Conservation (phyloP, 2,888 invertebrate species). For the Lasius fuliginosus region DNA sequence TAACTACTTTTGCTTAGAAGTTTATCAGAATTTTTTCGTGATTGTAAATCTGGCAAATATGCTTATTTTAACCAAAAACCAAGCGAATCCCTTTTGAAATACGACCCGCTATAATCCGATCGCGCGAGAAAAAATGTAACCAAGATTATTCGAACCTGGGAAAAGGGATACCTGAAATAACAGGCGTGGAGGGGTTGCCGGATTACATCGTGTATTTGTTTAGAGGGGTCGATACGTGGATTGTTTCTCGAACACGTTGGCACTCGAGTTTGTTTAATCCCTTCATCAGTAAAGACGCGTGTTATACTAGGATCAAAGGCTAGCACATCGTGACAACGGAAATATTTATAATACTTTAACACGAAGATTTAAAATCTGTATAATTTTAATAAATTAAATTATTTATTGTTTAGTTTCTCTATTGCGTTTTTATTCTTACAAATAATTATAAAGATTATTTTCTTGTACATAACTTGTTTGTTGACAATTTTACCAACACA, state of each 20-base stretch:
- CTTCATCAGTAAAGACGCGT: conserved; percentile 13
- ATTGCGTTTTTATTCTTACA: not conserved
- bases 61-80: conserved; percentile 9
- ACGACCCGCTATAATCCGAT: conserved; percentile 62
- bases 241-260: conserved; percentile 65
- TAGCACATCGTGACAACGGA: not conserved
- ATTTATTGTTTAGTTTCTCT: not conserved
- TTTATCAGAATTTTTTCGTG: not conserved
- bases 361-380: not conserved
- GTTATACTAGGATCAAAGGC: conserved; percentile 18
- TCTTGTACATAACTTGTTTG: not conserved
- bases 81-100: conserved; percentile 58
- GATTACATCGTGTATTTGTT: conserved; percentile 78
- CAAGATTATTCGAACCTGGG: conserved; percentile 60
- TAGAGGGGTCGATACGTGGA: conserved; percentile 67
- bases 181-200: conserved; percentile 71
- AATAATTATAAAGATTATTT: not conserved
- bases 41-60: conserved; percentile 17
- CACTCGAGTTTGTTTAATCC: conserved; percentile 32
- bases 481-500: not conserved
- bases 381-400: not conserved
- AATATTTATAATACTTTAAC: not conserved
- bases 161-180: conserved; percentile 77
- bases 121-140: conserved; percentile 57
- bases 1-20: not conserved